phyloP scores from a whole-genome alignment of 1,140 invertebrate species.

The Lycorma delicatula region DNA sequence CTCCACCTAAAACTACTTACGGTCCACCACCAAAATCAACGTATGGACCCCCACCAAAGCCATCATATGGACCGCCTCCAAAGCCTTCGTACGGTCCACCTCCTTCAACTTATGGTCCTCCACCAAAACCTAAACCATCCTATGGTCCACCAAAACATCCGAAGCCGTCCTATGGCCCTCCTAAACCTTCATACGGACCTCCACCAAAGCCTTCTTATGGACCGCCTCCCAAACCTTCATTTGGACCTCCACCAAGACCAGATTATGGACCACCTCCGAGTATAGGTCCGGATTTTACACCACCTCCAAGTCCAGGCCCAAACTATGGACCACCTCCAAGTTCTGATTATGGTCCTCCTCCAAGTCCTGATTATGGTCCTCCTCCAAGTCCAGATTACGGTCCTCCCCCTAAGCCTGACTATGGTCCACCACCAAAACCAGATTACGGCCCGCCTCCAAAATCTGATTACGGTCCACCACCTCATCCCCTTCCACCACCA shows the following conservation, averaged over 20 bases:
- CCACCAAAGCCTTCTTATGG: conserved; percentile 29
- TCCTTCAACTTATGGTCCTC: conserved; percentile 35
- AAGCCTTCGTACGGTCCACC: conserved; percentile 33
- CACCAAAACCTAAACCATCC: conserved; percentile 30
- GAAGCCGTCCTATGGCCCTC: conserved; percentile 30
- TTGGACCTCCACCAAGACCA: conserved; percentile 30
- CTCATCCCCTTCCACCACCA: conserved; percentile 33
- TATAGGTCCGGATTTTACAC: too few relatives aligned
- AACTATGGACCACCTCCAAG: conserved; percentile 40
- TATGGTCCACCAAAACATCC: conserved; percentile 31
- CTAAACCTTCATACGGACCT: conserved; percentile 31
- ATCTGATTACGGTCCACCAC: conserved; percentile 35
- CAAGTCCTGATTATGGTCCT: conserved; percentile 35
- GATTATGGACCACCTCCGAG: conserved; percentile 28
- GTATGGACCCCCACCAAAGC: conserved; percentile 39
- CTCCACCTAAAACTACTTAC: conserved; percentile 30
- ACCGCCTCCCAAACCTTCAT: conserved; percentile 30
- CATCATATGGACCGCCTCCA: conserved; percentile 35
- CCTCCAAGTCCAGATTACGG: conserved; percentile 30
- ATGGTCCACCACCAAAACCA: conserved; percentile 43
- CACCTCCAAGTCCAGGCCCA: conserved; percentile 39
- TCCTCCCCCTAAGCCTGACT: conserved; percentile 28
- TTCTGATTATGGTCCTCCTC: conserved; percentile 35
- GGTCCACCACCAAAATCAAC: conserved; percentile 34
- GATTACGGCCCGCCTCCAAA: conserved; percentile 39